phyloP scores from a whole-genome alignment of 2,888 invertebrate species.

The Colletes collaris region DNA sequence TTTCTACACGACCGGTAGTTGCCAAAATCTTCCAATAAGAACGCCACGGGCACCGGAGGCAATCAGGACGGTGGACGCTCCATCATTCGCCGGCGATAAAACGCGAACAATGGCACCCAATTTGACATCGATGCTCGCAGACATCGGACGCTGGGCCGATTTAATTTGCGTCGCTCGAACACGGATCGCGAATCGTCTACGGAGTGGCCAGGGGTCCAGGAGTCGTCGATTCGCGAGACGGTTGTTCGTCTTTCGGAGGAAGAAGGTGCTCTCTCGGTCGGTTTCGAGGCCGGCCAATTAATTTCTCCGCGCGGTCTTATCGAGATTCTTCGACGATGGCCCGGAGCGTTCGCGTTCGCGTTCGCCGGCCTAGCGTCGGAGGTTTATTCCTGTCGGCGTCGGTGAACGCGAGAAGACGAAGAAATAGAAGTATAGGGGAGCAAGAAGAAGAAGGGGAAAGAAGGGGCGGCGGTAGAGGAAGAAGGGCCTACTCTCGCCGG shows the following conservation, averaged over 20 bases:
- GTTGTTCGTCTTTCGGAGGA: conserved; percentile 38
- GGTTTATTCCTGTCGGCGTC: conserved; percentile 75
- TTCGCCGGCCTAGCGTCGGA: conserved; percentile 43
- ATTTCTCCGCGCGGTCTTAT: conserved; percentile 77
- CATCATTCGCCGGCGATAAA: conserved; percentile 15
- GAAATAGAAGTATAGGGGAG: conserved; percentile 57
- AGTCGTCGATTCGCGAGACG: conserved; percentile 12
- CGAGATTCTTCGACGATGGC: conserved; percentile 76
- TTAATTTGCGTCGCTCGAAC: conserved; percentile 27
- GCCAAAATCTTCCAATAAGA: no score
- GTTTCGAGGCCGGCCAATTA: conserved; percentile 74
- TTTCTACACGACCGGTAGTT: no score
- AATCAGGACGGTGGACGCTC: background rate
- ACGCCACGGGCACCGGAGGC: no score
- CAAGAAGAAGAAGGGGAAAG: conserved; percentile 22
- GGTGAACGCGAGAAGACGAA: conserved; percentile 51
- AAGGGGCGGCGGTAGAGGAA: conserved; percentile 28
- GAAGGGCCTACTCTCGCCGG: conserved; percentile 53
- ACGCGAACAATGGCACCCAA: conserved; percentile 8
- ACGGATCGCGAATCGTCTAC: background rate
- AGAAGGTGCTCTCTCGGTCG: conserved; percentile 37
- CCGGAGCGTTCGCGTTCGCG: conserved; percentile 65
- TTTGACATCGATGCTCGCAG: conserved; percentile 8
- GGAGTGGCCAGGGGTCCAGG: background rate
- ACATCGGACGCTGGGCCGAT: conserved; percentile 17